Percentiles rank a stretch among this genome's conserved stretches.
These are phyloP conservation scores for Anableps anableps DNA, from an alignment of 2,797 vertebrate species.

Conservation along the genomic window DNA sequence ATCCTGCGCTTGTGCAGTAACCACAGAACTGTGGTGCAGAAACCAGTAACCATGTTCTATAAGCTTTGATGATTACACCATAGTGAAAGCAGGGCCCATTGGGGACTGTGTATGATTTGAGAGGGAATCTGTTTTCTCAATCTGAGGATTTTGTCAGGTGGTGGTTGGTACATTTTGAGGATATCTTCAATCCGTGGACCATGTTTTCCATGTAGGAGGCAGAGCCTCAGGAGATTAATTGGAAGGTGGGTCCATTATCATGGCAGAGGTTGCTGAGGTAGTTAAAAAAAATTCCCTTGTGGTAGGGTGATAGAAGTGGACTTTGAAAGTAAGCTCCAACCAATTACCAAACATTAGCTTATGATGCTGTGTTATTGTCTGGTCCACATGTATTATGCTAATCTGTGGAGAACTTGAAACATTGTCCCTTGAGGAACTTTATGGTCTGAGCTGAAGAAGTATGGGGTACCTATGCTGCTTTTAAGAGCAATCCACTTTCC, in stretches of 20 bases:
- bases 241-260: background rate
- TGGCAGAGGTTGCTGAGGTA: background rate
- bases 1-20: no score
- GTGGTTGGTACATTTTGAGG: background rate
- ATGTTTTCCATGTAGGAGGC: background rate
- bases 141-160: background rate
- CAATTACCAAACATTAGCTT: background rate
- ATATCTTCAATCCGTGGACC: background rate
- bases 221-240: background rate
- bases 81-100: background rate
- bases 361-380: background rate
- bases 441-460: no score
- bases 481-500: background rate
- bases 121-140: background rate
- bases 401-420: no score
- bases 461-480: no score
- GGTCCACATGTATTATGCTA: background rate
- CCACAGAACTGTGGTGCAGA: background rate
- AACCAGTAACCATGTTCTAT: background rate
- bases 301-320: background rate
- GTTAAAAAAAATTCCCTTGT: background rate
- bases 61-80: background rate
- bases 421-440: no score
- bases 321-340: background rate
- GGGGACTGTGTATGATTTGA: background rate